Evolutionary conservation across 2,888 invertebrate species (phyloP).

Genomic region (Eupeodes latifasciatus): DNA sequence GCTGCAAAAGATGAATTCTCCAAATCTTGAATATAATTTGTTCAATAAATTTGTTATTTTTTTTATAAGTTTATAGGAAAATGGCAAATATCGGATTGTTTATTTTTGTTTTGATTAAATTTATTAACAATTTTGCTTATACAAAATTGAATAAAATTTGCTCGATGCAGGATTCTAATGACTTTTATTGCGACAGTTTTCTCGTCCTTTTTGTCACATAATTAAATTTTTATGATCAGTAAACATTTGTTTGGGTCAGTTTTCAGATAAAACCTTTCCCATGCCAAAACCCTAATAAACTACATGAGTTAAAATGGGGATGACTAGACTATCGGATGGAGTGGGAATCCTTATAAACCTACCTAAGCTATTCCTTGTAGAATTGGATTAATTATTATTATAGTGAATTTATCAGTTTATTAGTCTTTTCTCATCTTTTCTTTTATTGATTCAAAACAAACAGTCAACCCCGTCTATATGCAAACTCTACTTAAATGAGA

Average conservation of each 20-base stretch:
- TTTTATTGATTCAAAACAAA: too few relatives aligned
- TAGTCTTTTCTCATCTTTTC: neutral
- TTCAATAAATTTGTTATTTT: constrained; percentile 21
- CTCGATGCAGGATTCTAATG: neutral
- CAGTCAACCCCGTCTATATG: too few relatives aligned
- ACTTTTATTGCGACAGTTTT: constrained; percentile 30
- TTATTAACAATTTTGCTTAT: constrained; percentile 6
- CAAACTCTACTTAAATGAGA: too few relatives aligned
- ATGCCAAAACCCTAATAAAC: constrained; percentile 18
- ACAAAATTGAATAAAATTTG: constrained; percentile 26
- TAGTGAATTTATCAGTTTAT: constrained; percentile 16
- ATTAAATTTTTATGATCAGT: constrained; percentile 66
- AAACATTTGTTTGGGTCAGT: constrained; percentile 64
- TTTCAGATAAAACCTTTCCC: constrained; percentile 47
- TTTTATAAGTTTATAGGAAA: neutral
- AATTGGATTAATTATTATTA: constrained; percentile 37
- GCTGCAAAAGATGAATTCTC: constrained; percentile 41
- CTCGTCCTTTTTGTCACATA: constrained; percentile 21
- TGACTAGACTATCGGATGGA: constrained; percentile 8
- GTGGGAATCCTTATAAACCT: neutral
- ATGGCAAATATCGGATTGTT: neutral
- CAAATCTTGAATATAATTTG: neutral
- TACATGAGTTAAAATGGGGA: constrained; percentile 50
- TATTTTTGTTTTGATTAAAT: neutral
- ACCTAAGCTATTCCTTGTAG: neutral